Evolutionary conservation across 2,797 vertebrate genomes (phyloP).

Genomic region (Eidolon dupreanum): DNA sequence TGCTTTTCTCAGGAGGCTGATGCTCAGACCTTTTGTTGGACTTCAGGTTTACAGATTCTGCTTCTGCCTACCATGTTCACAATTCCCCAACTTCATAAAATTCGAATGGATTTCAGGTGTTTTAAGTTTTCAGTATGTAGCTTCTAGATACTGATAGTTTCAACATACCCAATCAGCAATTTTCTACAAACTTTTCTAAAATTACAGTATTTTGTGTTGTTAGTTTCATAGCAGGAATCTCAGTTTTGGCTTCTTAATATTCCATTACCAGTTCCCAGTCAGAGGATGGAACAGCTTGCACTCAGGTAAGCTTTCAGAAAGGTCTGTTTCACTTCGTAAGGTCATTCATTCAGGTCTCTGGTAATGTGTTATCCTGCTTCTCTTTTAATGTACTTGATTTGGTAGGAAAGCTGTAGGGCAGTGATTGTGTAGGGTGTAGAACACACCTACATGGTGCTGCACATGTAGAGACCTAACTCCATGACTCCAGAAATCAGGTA

Average conservation of each 20-base stretch:
- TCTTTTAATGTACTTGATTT: slow-evolving; percentile 64
- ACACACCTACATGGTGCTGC: neutral
- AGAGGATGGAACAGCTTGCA: slow-evolving; percentile 69
- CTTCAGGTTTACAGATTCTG: neutral
- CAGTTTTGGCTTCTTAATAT: slow-evolving; percentile 76
- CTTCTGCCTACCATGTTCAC: slow-evolving; percentile 8
- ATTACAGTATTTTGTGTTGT: slow-evolving; percentile 76
- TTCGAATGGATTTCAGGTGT: slow-evolving; percentile 49
- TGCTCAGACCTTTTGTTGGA: neutral
- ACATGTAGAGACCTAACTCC: slow-evolving; percentile 51
- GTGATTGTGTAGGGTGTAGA: slow-evolving; percentile 61
- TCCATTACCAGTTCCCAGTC: slow-evolving; percentile 76
- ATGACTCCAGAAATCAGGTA: slow-evolving; percentile 22
- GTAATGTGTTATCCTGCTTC: slow-evolving; percentile 61
- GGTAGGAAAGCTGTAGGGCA: slow-evolving; percentile 56
- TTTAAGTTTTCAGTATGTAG: slow-evolving; percentile 64
- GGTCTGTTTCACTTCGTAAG: slow-evolving; percentile 66
- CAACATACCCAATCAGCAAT: slow-evolving; percentile 65
- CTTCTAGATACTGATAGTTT: slow-evolving; percentile 64
- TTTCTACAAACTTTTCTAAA: slow-evolving; percentile 77
- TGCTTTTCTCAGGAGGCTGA: neutral
- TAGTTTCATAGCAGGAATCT: slow-evolving; percentile 79
- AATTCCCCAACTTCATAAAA: slow-evolving; percentile 53
- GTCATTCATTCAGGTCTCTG: slow-evolving; percentile 65
- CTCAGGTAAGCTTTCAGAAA: slow-evolving; percentile 71